A percentile compares a stretch with the other conserved stretches of the same genome.
phyloP scores from a whole-genome alignment of 2,888 invertebrate species.

The Epinotia brunnichana region DNA sequence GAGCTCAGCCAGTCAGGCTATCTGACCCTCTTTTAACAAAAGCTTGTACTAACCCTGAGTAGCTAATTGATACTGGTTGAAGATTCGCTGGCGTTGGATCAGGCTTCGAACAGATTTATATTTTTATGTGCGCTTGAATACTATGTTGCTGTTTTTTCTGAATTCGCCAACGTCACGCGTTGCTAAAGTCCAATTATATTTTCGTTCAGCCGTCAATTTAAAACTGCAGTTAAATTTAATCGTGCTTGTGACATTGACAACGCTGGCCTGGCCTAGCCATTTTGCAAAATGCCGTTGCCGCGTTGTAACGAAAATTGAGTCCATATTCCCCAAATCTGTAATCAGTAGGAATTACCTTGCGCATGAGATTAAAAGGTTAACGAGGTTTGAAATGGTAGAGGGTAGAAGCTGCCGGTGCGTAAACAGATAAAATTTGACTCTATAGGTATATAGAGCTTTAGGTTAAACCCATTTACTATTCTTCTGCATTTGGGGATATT shows the following conservation, averaged over 20 bases:
- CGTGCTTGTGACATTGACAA: conserved; percentile 30
- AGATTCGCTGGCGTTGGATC: conserved; percentile 46
- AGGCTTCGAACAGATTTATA: background rate
- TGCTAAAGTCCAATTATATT: background rate
- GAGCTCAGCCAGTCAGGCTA: conserved; percentile 51
- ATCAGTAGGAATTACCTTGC: conserved; percentile 32
- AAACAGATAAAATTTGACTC: background rate
- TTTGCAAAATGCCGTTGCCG: conserved; percentile 40
- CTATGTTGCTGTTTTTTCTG: background rate
- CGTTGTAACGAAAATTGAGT: conserved; percentile 30
- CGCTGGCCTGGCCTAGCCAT: conserved; percentile 40
- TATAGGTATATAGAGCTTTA: background rate
- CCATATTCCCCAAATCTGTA: conserved; percentile 38
- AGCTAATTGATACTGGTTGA: conserved; percentile 60
- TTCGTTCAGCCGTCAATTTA: conserved; percentile 12
- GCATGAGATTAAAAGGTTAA: conserved; percentile 60
- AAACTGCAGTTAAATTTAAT: conserved; percentile 33
- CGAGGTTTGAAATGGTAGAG: conserved; percentile 47
- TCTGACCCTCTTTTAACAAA: conserved; percentile 63
- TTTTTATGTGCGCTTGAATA: background rate
- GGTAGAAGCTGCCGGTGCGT: conserved; percentile 5
- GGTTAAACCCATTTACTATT: background rate
- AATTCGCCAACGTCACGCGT: background rate
- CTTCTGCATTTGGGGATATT: too few species aligned
- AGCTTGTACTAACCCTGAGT: conserved; percentile 55